phyloP scores from a whole-genome alignment of 2,888 invertebrate genomes.

The Dorcus parallelipipedus region DNA sequence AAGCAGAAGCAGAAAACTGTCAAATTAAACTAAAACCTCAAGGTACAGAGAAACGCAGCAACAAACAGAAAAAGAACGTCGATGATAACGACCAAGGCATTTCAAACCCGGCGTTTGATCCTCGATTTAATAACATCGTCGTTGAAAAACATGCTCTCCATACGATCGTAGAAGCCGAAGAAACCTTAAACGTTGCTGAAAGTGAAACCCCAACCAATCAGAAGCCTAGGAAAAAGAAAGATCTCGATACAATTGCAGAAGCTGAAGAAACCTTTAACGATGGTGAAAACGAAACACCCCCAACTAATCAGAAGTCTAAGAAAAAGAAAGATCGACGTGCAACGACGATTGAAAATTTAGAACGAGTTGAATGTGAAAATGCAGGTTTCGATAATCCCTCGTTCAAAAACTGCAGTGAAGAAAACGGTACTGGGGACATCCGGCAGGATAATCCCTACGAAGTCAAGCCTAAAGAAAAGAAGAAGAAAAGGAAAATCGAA shows the following conservation, averaged over 20 bases:
- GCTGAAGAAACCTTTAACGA: conserved; percentile 19
- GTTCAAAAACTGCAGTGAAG: too few species aligned
- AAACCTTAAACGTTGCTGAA: conserved; percentile 21
- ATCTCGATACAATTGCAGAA: too few species aligned
- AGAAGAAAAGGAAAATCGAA: conserved; percentile 12
- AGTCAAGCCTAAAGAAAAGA: conserved; percentile 8
- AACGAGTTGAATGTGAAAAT: too few species aligned
- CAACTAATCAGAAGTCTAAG: background rate
- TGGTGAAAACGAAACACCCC: background rate
- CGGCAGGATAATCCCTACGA: background rate
- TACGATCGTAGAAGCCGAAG: conserved; percentile 33
- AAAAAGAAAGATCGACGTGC: too few species aligned
- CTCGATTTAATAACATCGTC: conserved; percentile 19
- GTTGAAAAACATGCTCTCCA: conserved; percentile 33
- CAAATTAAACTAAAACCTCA: background rate
- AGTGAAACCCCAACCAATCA: background rate
- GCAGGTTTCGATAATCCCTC: too few species aligned
- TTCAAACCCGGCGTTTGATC: conserved; percentile 41
- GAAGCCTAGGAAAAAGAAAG: too few species aligned
- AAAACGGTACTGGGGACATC: too few species aligned
- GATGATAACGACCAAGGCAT: conserved; percentile 17
- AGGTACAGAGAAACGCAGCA: background rate
- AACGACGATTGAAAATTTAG: too few species aligned
- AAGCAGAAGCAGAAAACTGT: background rate
- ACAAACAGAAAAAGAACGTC: conserved; percentile 21